Evolutionary conservation across 2,888 invertebrate species (phyloP).

Genomic region (Drosophila hamatofila): DNA sequence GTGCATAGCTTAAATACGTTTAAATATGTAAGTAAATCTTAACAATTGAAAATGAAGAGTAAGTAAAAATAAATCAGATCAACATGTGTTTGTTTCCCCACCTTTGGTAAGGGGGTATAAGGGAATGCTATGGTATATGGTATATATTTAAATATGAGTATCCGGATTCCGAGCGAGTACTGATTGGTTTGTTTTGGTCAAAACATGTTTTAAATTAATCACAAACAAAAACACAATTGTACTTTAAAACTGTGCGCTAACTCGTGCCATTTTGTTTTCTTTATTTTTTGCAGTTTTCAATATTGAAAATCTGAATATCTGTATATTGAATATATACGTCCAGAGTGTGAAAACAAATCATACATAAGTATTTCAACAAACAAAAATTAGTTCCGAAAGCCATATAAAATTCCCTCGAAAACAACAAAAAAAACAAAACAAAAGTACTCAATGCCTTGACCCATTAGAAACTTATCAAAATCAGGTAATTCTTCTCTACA

Average conservation of each 20-base stretch:
- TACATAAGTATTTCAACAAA: slow-evolving; percentile 68
- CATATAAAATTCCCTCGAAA: slow-evolving; percentile 28
- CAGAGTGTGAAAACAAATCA: slow-evolving; percentile 50
- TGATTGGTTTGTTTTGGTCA: slow-evolving; percentile 29
- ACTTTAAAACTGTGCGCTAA: slow-evolving; percentile 70
- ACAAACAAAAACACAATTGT: slow-evolving; percentile 36
- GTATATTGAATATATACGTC: slow-evolving; percentile 23
- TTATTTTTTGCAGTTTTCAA: slow-evolving; percentile 82
- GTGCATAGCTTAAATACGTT: slow-evolving; percentile 77
- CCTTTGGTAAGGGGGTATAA: slow-evolving; percentile 81
- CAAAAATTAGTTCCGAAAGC: slow-evolving; percentile 51
- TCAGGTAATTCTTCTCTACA: slow-evolving; percentile 69
- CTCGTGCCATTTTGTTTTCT: slow-evolving; percentile 77
- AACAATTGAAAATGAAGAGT: slow-evolving; percentile 75
- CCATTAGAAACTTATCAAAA: slow-evolving; percentile 36
- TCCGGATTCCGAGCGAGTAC: slow-evolving; percentile 34
- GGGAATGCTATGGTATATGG: slow-evolving; percentile 55
- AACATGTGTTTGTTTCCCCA: slow-evolving; percentile 81
- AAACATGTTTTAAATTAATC: slow-evolving; percentile 10
- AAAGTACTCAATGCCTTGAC: slow-evolving; percentile 37
- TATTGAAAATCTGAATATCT: slow-evolving; percentile 73
- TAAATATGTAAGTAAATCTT: slow-evolving; percentile 77
- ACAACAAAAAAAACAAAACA: background rate
- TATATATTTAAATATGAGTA: slow-evolving; percentile 13
- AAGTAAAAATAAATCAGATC: slow-evolving; percentile 79